A percentile compares a stretch with the other conserved stretches of the same genome.
Conservation (phyloP, 2,113 vertebrate species). For the Panthera tigris region DNA sequence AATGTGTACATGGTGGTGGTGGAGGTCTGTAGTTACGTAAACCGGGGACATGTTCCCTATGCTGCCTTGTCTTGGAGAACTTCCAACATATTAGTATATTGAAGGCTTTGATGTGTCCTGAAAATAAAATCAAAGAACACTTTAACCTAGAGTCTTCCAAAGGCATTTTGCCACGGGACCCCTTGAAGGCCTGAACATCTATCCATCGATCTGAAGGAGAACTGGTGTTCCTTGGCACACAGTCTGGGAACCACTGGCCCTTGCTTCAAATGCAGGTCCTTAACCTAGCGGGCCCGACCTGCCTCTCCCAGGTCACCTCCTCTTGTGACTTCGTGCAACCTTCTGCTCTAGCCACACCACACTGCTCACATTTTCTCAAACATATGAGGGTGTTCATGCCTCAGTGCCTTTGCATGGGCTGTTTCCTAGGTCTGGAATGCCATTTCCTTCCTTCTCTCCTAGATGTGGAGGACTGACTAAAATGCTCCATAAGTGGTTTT, state of each 20-base stretch:
- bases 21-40: not conserved
- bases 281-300: not conserved
- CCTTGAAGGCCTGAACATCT: not conserved
- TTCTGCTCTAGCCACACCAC: not conserved
- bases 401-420: accelerated
- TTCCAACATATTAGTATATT: not conserved
- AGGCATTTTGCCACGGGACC: not conserved
- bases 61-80: not conserved
- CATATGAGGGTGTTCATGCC: accelerated
- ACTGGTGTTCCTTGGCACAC: not conserved
- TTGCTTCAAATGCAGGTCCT: not conserved
- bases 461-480: not conserved
- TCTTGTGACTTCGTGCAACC: not conserved
- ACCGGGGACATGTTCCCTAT: not conserved
- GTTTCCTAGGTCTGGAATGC: too few relatives aligned
- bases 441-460: not conserved
- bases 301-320: not conserved
- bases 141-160: not conserved
- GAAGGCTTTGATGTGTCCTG: not conserved
- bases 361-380: not conserved
- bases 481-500: not conserved
- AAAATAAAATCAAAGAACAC: not conserved
- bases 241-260: not conserved
- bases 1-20: not conserved
- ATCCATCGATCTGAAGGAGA: not conserved